Conservation (phyloP, 2,797 vertebrate genomes). For the Gallinago nigripennis region DNA sequence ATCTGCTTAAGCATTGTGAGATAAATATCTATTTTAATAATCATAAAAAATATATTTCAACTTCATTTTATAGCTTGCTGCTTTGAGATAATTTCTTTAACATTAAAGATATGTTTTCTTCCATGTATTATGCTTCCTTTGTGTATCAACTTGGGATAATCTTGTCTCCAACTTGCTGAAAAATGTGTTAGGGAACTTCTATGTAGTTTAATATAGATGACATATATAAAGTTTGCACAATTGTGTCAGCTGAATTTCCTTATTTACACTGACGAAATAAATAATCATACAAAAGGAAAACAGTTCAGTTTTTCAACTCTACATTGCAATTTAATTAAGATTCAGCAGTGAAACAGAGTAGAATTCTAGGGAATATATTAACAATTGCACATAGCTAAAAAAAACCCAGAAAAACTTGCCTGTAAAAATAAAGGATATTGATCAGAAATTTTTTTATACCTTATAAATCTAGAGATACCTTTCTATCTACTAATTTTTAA, state of each 20-base stretch:
- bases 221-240: neutral
- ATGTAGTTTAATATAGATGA: neutral
- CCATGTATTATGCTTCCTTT: neutral
- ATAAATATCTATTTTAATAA: conserved; percentile 20
- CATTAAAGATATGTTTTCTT: neutral
- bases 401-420: neutral
- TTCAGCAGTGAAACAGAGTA: neutral
- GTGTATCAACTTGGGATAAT: neutral
- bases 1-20: conserved; percentile 11
- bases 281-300: neutral
- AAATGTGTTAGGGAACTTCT: neutral
- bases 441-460: neutral
- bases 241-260: neutral
- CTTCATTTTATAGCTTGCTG: neutral
- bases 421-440: neutral
- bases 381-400: neutral
- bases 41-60: neutral
- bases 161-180: neutral
- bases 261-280: neutral
- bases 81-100: conserved; percentile 11
- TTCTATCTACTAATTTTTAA: neutral
- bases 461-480: neutral
- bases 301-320: neutral
- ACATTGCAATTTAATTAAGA: neutral
- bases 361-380: neutral